These are phyloP conservation scores for Crotophaga sulcirostris DNA, from an alignment of 2,113 vertebrate species.

Conservation along the genomic window DNA sequence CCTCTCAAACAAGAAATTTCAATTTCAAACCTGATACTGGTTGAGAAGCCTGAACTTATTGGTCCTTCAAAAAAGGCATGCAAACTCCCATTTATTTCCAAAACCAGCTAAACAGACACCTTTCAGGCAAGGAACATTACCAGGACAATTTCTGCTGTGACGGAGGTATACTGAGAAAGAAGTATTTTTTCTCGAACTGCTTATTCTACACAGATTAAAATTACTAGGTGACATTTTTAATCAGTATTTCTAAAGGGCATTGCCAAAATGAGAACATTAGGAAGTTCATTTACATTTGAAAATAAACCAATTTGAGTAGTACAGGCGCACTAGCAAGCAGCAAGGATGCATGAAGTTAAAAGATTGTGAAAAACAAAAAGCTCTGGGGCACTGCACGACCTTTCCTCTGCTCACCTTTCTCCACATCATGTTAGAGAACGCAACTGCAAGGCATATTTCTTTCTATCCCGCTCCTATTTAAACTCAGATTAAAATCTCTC, in stretches of 20 bases:
- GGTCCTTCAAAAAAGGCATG: neutral
- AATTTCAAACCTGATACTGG: neutral
- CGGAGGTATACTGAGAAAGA: neutral
- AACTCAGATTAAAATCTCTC: neutral
- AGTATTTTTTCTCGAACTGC: neutral
- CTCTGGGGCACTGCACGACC: neutral
- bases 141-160: neutral
- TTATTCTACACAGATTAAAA: neutral
- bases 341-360: neutral
- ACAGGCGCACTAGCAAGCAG: neutral
- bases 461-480: neutral
- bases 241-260: neutral
- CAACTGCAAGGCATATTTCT: neutral
- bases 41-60: neutral
- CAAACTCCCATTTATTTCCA: neutral
- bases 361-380: neutral
- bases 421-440: neutral
- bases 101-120: neutral
- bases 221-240: neutral
- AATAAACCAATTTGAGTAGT: neutral
- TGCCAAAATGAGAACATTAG: slow-evolving; percentile 10
- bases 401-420: neutral
- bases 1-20: neutral
- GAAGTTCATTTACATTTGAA: slow-evolving; percentile 8
- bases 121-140: neutral